Base-by-base conservation (phyloP, 2,113 vertebrate species). In the Equus quagga region DNA sequence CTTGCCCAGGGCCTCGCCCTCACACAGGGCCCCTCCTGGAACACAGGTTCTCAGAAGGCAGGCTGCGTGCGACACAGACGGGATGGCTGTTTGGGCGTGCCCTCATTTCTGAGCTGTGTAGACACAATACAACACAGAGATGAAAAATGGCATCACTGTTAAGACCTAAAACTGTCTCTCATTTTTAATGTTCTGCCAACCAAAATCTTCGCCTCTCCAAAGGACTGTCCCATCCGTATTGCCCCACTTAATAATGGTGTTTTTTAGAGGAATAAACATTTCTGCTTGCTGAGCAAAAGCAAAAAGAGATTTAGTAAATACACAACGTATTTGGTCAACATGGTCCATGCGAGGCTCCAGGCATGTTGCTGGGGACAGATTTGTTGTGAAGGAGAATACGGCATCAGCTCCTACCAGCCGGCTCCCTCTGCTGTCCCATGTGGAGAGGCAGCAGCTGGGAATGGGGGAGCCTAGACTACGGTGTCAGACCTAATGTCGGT, bases 211-310 rank as follows among this genome's bases (percentile, higher is more conserved):
- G 86, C 51, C 76, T 93, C 76, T 93, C 96, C 58, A 89, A 91
- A 97, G 80, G 56, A 94, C 49, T 78, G 54, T 88, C 41, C 91
- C 64, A 79, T 41, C 26, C 86, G 60, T 51, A 51, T 78, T 93
- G 73, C 19, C 54, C 65, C 89, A 91, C n/a, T 96, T 81, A 83
- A 19, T 17, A 36, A 62, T 82, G 92, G 78, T 96, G 60, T 73
- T 86, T 93, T 96, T 86, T 79, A 69, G 90, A 60, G 51, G 82
- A 96, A 95, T 86, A 96, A 97, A 97, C 82, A 91, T 91, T 44
- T 97, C 93, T 91, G 64, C 64, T 97, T 96, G 65, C 96, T 54
- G 87, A 58, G 92, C 94, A 96, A 97, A 96, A 96, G 72, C 95
- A 97, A 97, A 96, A 95, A 86, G 92, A 81, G 2, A 28, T 60